phyloP scores from a whole-genome alignment of 1,140 invertebrate species.

The Caenorhabditis brenneri region DNA sequence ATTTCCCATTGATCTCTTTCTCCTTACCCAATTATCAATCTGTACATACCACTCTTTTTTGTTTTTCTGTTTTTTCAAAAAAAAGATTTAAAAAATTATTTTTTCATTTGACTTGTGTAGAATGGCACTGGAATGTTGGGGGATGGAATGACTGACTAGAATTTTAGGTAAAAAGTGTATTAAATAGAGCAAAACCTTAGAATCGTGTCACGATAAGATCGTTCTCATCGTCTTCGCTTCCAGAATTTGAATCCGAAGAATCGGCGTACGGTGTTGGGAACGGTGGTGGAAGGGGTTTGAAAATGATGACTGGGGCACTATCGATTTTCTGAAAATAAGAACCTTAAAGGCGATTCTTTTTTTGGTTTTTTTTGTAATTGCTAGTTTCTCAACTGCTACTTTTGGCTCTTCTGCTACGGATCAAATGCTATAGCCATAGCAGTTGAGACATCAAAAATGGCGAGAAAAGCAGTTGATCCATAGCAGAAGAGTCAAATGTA shows the following conservation, averaged over 20 bases:
- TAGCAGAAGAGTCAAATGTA: no score
- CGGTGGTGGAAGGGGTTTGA: no score
- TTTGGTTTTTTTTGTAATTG: no score
- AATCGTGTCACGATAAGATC: constrained; percentile 1
- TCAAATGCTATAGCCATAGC: no score
- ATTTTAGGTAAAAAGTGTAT: not conserved
- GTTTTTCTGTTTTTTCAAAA: not conserved
- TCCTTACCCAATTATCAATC: not conserved
- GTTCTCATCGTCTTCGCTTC: not conserved
- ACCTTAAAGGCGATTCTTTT: no score
- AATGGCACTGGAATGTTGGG: constrained; percentile 15
- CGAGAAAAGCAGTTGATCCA: no score
- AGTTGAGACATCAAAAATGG: no score
- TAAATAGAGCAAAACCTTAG: not conserved
- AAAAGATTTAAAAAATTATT: not conserved
- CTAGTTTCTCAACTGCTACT: no score
- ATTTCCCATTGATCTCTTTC: not conserved
- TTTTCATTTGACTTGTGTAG: not conserved
- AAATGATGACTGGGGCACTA: no score
- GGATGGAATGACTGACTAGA: not conserved
- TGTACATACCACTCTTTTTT: not conserved
- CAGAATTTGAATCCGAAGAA: not conserved
- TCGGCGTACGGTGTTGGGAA: no score
- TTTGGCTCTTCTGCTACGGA: no score
- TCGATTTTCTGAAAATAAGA: not conserved